Evolutionary conservation across 2,888 invertebrate genomes (phyloP).

Genomic region (Eupithecia tripunctaria): DNA sequence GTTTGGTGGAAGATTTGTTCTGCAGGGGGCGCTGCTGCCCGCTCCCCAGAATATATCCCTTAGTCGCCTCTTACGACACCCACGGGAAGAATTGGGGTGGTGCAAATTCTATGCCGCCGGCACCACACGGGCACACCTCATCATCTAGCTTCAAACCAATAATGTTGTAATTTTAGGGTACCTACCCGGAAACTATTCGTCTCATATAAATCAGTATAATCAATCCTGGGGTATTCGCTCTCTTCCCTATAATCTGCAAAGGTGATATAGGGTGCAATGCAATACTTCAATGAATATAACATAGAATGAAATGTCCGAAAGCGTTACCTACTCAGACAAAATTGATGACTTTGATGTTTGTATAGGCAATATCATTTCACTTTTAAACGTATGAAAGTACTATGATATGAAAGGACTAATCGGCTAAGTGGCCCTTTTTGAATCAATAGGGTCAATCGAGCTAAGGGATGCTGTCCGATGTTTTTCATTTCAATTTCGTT

Average conservation of each 20-base stretch:
- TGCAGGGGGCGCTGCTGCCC: too few relatives aligned
- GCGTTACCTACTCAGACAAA: neutral
- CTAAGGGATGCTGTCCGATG: constrained; percentile 53
- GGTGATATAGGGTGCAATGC: neutral
- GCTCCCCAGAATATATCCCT: too few relatives aligned
- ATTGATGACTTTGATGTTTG: neutral
- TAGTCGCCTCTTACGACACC: too few relatives aligned
- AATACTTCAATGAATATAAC: neutral
- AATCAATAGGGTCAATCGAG: constrained; percentile 74
- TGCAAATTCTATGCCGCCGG: too few relatives aligned
- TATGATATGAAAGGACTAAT: constrained; percentile 77
- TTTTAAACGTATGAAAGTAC: constrained; percentile 20
- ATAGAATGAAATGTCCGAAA: neutral
- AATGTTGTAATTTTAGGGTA: neutral
- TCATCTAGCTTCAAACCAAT: too few relatives aligned
- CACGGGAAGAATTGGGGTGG: too few relatives aligned
- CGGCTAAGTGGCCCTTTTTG: constrained; percentile 70
- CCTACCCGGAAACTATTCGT: neutral
- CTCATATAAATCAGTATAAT: neutral
- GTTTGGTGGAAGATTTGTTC: too few relatives aligned
- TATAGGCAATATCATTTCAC: constrained; percentile 28
- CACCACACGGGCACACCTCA: too few relatives aligned
- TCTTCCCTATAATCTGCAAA: neutral
- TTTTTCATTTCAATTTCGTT: constrained; percentile 58
- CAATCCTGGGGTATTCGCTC: neutral